phyloP scores from a whole-genome alignment of 2,113 vertebrate genomes.

The Gavia stellata region DNA sequence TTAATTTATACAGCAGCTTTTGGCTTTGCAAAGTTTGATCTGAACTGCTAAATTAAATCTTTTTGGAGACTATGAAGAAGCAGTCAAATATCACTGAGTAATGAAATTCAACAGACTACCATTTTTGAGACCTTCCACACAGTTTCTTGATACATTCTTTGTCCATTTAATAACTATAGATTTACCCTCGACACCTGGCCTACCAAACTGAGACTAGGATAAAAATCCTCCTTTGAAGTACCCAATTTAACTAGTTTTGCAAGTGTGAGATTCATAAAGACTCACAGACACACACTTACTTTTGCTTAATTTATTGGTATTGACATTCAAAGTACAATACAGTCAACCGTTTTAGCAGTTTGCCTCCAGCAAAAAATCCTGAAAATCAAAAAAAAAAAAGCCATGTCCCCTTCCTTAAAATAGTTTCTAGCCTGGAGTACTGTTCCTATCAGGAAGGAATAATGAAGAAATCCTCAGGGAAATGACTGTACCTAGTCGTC shows the following conservation, averaged over 20 bases:
- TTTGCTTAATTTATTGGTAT: background rate
- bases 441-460: background rate
- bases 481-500: background rate
- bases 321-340: background rate
- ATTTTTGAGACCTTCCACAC: background rate
- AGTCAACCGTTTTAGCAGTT: background rate
- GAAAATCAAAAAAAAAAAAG: background rate
- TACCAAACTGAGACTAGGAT: background rate
- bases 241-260: background rate
- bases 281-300: background rate
- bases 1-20: background rate
- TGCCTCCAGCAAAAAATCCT: background rate
- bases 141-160: background rate
- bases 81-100: background rate
- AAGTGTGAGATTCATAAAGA: background rate
- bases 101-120: background rate
- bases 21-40: background rate
- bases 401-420: background rate
- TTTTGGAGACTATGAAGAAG: background rate
- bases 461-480: background rate
- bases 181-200: background rate
- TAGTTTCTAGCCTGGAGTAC: background rate
- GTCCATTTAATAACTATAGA: background rate
- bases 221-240: background rate
- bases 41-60: background rate